Conservation (phyloP, 1,140 invertebrate genomes). For the Drosophila virilis region DNA sequence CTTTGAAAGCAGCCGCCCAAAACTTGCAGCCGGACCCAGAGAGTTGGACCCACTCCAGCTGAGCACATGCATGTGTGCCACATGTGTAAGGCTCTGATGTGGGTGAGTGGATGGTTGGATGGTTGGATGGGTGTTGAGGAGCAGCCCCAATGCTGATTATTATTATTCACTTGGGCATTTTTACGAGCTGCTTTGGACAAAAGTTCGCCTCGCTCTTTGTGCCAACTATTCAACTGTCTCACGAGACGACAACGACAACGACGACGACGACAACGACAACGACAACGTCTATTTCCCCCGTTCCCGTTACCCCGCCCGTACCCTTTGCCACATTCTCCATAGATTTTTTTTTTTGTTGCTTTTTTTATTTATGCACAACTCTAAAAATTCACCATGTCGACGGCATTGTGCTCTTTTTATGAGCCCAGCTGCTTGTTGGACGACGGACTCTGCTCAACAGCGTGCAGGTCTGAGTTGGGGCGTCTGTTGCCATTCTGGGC, state of each 20-base stretch:
- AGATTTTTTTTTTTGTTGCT: slow-evolving; percentile 13
- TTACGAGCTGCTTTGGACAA: slow-evolving; percentile 82
- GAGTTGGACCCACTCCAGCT: not conserved
- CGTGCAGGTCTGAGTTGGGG: too few relatives aligned
- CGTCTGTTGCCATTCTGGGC: slow-evolving; percentile 19
- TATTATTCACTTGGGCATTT: slow-evolving; percentile 83
- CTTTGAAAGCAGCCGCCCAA: slow-evolving; percentile 37
- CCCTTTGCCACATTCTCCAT: not conserved
- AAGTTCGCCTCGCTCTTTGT: slow-evolving; percentile 66
- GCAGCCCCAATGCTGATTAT: slow-evolving; percentile 70
- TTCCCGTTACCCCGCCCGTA: not conserved
- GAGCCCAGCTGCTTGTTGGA: slow-evolving; percentile 66
- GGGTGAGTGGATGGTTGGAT: too few relatives aligned
- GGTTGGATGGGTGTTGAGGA: not conserved
- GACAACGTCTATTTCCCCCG: not conserved
- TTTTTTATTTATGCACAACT: slow-evolving; percentile 58
- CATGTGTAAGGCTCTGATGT: slow-evolving; percentile 15
- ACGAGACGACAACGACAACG: slow-evolving; percentile 44
- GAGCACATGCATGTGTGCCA: slow-evolving; percentile 52
- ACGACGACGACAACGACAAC: slow-evolving; percentile 17
- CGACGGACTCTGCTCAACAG: not conserved
- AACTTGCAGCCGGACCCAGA: slow-evolving; percentile 14
- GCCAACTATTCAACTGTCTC: slow-evolving; percentile 73
- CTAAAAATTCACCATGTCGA: slow-evolving; percentile 63
- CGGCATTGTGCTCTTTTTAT: slow-evolving; percentile 70